Evolutionary conservation across 2,797 vertebrate genomes (phyloP).

Genomic region (Alectoris magna): DNA sequence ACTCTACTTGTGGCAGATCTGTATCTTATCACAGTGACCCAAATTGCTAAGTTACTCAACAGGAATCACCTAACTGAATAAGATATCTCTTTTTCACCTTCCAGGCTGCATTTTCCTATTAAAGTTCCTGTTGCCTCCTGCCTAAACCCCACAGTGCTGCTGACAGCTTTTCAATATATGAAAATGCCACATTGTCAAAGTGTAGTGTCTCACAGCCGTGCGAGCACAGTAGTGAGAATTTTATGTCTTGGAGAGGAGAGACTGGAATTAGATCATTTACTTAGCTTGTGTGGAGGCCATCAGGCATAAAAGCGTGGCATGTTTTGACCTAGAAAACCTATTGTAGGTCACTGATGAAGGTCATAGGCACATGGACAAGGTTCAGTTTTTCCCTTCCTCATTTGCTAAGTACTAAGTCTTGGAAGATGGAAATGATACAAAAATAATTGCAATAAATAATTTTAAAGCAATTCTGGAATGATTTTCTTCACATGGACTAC

Average conservation of each 20-base stretch:
- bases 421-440: background rate
- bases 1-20: background rate
- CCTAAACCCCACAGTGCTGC: background rate
- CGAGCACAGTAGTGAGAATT: constrained; percentile 44
- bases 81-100: background rate
- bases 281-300: constrained; percentile 13
- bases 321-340: constrained; percentile 34
- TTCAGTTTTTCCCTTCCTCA: background rate
- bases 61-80: background rate
- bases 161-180: constrained; percentile 42
- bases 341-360: background rate
- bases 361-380: background rate
- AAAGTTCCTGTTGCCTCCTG: background rate
- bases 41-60: background rate
- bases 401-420: background rate
- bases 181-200: background rate
- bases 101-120: background rate
- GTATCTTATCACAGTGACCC: background rate
- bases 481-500: background rate
- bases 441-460: background rate
- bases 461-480: background rate
- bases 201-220: background rate
- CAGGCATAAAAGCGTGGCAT: background rate
- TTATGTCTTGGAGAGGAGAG: constrained; percentile 26
- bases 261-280: constrained; percentile 49